Evolutionary conservation across 1,140 invertebrate genomes (phyloP).

Genomic region (Macrostomum lignano): DNA sequence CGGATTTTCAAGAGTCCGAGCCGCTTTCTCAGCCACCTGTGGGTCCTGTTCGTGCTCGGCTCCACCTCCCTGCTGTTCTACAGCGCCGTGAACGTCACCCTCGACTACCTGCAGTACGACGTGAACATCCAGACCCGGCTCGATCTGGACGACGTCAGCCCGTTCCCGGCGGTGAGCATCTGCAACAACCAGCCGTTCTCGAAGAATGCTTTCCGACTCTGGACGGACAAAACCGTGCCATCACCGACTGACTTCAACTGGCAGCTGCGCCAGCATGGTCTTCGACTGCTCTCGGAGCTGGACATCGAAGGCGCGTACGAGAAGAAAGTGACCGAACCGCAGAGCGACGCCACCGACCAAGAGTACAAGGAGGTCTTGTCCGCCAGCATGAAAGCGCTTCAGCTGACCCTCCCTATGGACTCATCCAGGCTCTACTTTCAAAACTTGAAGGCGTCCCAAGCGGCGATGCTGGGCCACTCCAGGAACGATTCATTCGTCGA

Average conservation of each 20-base stretch:
- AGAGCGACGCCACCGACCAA: too few relatives aligned
- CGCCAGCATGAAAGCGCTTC: too few relatives aligned
- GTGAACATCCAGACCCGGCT: conserved; percentile 6
- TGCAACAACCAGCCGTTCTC: conserved; percentile 6
- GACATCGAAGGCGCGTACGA: too few relatives aligned
- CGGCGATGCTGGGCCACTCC: too few relatives aligned
- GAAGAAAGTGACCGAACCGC: too few relatives aligned
- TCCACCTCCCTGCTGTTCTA: neutral
- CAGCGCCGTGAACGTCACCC: neutral
- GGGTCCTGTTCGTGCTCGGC: conserved; percentile 1
- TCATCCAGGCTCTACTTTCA: too few relatives aligned
- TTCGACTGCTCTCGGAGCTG: too few relatives aligned
- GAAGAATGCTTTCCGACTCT: neutral
- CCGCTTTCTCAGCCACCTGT: neutral
- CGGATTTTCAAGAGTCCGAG: conserved; percentile 1
- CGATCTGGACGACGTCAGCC: neutral
- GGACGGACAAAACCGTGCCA: neutral
- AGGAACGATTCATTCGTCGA: too few relatives aligned
- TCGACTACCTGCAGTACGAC: conserved; percentile 1
- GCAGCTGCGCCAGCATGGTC: too few relatives aligned
- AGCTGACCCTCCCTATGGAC: too few relatives aligned
- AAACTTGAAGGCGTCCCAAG: too few relatives aligned
- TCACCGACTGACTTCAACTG: conserved; percentile 3
- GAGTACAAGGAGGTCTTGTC: too few relatives aligned
- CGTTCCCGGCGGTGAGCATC: conserved; percentile 2